These are phyloP conservation scores for Redunca redunca DNA, from an alignment of 2,113 vertebrate genomes.

Conservation along the genomic window DNA sequence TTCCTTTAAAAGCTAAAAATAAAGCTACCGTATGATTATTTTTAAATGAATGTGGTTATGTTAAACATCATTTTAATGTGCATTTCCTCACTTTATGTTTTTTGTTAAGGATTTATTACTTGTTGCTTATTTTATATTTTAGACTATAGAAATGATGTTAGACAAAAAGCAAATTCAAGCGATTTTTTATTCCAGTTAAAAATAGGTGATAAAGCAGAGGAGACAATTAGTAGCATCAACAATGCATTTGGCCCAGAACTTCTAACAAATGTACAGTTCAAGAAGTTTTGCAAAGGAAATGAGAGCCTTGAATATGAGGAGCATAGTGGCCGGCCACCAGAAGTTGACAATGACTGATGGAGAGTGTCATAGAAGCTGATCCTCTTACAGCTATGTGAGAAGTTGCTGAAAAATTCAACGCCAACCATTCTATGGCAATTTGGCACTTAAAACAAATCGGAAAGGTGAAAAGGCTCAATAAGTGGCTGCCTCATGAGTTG, in stretches of 20 bases:
- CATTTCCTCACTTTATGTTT: background rate
- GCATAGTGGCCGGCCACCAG: background rate
- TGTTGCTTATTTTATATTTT: background rate
- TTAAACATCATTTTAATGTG: background rate
- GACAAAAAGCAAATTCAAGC: background rate
- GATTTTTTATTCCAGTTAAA: background rate
- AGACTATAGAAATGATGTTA: background rate
- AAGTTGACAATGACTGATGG: background rate
- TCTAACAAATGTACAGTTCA: background rate
- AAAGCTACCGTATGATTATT: background rate
- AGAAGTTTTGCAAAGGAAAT: background rate
- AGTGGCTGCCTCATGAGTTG: background rate
- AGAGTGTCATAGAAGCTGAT: background rate
- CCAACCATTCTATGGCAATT: background rate
- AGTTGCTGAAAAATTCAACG: fast-evolving
- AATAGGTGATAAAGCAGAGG: background rate
- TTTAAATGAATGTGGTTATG: background rate
- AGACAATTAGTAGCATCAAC: background rate
- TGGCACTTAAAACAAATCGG: background rate
- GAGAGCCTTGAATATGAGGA: background rate
- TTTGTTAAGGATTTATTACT: background rate
- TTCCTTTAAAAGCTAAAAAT: background rate
- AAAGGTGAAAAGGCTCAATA: background rate
- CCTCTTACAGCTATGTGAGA: background rate
- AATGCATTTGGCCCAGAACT: background rate